phyloP scores from a whole-genome alignment of 2,113 vertebrate species.

The Rhea americana region DNA sequence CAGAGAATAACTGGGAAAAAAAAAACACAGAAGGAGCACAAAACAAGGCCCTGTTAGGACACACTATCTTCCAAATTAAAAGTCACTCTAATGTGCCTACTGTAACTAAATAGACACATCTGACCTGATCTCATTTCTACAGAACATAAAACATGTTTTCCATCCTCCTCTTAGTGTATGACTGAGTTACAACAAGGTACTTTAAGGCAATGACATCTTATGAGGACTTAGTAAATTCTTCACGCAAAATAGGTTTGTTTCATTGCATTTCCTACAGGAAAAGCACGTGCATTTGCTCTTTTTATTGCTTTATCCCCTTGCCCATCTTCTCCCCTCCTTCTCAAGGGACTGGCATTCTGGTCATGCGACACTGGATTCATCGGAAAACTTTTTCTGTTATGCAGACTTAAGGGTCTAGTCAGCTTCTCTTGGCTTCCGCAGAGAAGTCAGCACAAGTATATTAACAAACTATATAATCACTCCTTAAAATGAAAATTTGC shows the following conservation, averaged over 20 bases:
- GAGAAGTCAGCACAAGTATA: neutral
- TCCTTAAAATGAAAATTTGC: neutral
- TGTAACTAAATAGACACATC: neutral
- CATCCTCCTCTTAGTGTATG: no score
- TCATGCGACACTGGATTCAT: neutral
- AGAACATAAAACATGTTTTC: neutral
- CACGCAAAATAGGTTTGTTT: rapidly evolving
- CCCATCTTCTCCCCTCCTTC: neutral
- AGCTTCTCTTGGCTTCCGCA: neutral
- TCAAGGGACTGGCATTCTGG: neutral
- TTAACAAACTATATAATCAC: neutral
- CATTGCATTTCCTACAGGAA: neutral
- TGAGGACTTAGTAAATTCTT: neutral
- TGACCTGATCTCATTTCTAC: neutral
- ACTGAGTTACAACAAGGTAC: neutral
- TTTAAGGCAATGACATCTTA: neutral
- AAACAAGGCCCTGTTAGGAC: neutral
- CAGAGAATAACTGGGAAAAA: neutral
- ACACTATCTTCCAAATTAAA: neutral
- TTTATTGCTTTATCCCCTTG: neutral
- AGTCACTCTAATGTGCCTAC: neutral
- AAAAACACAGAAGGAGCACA: neutral
- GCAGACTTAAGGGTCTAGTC: neutral
- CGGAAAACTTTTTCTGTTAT: neutral
- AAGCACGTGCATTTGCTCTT: neutral